Base-by-base conservation (phyloP, 53 echinoderm and acorn worm species). In the Echinarachnius parma region DNA sequence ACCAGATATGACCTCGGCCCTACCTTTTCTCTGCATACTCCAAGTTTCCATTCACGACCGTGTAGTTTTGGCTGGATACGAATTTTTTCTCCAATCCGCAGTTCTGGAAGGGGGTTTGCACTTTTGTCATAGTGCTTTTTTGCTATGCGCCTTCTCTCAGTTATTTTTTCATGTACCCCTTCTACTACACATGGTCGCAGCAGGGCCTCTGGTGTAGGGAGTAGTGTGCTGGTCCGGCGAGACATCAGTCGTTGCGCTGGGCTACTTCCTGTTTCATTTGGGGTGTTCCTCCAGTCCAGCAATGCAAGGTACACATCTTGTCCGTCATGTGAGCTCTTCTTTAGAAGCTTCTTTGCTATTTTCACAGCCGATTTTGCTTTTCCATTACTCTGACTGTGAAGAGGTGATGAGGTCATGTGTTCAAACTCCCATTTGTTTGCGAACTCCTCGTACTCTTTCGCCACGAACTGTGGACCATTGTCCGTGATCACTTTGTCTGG, bases 211-310 rank as follows among this genome's bases (percentile, higher is more conserved):
- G 82, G 47, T 21, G 83, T 83, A 27, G 83, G 80, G 23, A 88
- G 56, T 15, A 64, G 74, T 19, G 61, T 75, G 33, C 54, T 61
- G 26, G 79, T 59, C n/a, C 83, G 49, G 31, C 78, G 27, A 29
- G 80, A 64, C 75, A 83, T 88, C 42, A 83, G 55, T 31, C 69
- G 64, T 26, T 83, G 80, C 7, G 28, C 88, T 49, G 80, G 75
- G 44, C 83, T 83, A 20, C 22, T 46, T 27, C 78, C 75, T 39
- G 30, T 64, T 20, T 75, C 55, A 53, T 34, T 53, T 5, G 78
- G 82, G 31, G 82, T 82, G 22, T 82, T 72, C n/a, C 78, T 48
- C 87, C 77, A 77, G 33, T 82, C 66, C 18, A 87, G 62, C 27
- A 87, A 28, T 1, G 75, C 87, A 20, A 74, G 34, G 31, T 82